phyloP scores from a whole-genome alignment of 53 echinoderm and acorn worm genomes.

The Temnopleurus reevesii region DNA sequence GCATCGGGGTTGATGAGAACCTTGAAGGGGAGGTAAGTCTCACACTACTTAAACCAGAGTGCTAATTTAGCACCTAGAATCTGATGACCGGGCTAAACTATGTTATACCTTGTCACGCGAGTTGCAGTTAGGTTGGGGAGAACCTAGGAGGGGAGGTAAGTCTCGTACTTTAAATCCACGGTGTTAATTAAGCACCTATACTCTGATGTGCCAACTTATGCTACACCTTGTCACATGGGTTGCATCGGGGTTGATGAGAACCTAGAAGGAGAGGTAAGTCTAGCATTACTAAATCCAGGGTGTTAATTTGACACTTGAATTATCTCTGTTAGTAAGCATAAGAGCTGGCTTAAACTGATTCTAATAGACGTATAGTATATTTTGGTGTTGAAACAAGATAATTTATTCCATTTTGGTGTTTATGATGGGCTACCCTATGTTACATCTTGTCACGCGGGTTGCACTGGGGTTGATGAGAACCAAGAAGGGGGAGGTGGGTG shows the following conservation, averaged over 20 bases:
- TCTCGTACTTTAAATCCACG: too few species aligned
- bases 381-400: too few species aligned
- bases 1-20: background rate
- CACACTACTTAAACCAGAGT: too few species aligned
- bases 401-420: too few species aligned
- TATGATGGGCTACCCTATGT: constrained; percentile 31
- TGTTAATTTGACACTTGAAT: too few species aligned
- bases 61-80: too few species aligned
- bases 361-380: too few species aligned
- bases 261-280: background rate
- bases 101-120: constrained; percentile 39
- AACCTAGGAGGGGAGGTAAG: background rate
- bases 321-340: too few species aligned
- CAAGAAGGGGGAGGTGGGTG: background rate
- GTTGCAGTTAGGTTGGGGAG: background rate
- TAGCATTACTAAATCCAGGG: too few species aligned
- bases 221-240: constrained; percentile 43
- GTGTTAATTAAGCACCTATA: too few species aligned
- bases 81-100: constrained; percentile 37
- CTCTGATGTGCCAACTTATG: constrained; percentile 27
- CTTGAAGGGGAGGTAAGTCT: background rate
- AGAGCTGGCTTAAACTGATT: too few species aligned
- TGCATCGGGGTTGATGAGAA: constrained; percentile 1
- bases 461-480: background rate
- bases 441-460: constrained; percentile 47